Evolutionary conservation across 2,888 invertebrate species (phyloP).

Genomic region (Agrotis puta): DNA sequence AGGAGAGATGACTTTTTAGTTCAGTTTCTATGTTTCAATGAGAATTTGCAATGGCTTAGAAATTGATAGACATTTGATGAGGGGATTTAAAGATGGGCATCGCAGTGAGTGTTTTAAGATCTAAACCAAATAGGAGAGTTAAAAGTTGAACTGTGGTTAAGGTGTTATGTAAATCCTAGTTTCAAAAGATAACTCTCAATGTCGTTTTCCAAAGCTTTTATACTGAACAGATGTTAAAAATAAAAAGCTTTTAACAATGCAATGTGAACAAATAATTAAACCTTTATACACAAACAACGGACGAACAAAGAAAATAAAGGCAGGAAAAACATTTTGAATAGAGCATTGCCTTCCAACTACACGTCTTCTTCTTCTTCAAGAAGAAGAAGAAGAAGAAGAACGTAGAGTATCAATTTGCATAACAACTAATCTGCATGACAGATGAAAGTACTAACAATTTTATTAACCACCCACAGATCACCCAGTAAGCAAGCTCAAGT

Average conservation of each 20-base stretch:
- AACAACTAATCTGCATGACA: neutral
- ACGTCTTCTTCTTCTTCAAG: too few species aligned
- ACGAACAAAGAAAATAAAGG: neutral
- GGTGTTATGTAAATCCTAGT: neutral
- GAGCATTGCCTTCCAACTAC: neutral
- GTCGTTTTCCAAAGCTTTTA: neutral
- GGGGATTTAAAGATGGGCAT: too few species aligned
- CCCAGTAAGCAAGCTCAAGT: constrained; percentile 11
- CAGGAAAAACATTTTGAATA: neutral
- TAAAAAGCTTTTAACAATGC: neutral
- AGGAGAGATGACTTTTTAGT: constrained; percentile 7
- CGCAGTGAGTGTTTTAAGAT: neutral
- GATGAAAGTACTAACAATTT: constrained; percentile 7
- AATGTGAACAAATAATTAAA: neutral
- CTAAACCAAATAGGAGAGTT: neutral
- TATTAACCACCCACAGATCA: constrained; percentile 14
- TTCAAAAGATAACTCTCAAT: neutral
- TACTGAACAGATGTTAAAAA: neutral
- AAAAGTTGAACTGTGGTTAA: neutral
- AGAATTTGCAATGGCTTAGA: neutral
- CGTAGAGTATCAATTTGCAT: neutral
- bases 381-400: too few species aligned
- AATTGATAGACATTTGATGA: neutral
- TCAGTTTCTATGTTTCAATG: neutral
- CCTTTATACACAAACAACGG: neutral